Percentiles rank a stretch among this genome's conserved stretches.
These are phyloP conservation scores for Pandemis corylana DNA, from an alignment of 2,888 invertebrate genomes.

Conservation along the genomic window DNA sequence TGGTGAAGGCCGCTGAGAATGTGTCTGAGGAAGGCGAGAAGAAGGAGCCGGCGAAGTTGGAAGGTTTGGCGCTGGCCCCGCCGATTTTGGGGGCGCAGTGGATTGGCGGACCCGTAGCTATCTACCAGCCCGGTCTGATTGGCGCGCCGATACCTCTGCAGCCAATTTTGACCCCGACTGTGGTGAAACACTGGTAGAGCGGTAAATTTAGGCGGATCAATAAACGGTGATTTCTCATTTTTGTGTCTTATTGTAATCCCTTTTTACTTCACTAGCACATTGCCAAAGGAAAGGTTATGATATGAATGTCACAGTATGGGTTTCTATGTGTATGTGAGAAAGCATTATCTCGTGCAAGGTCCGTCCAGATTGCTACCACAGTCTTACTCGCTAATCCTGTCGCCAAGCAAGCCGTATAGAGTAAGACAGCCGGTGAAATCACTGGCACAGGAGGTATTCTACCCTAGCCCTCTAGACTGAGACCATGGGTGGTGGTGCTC, in stretches of 20 bases:
- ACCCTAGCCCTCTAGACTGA: too few relatives aligned
- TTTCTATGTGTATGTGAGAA: too few relatives aligned
- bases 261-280: background rate
- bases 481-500: too few relatives aligned
- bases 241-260: constrained; percentile 14
- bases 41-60: constrained; percentile 49
- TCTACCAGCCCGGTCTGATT: constrained; percentile 45
- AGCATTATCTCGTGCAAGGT: too few relatives aligned
- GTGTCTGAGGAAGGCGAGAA: constrained; percentile 43
- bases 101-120: constrained; percentile 38
- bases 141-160: constrained; percentile 40
- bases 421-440: too few relatives aligned
- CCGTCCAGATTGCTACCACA: too few relatives aligned
- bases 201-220: constrained; percentile 24
- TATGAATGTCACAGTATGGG: too few relatives aligned
- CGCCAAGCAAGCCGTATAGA: too few relatives aligned
- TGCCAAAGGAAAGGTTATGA: too few relatives aligned
- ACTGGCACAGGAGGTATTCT: too few relatives aligned
- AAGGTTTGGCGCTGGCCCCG: constrained; percentile 19
- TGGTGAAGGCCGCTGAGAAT: constrained; percentile 48
- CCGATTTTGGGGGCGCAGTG: constrained; percentile 43
- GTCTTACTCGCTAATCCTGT: too few relatives aligned
- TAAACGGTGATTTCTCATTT: constrained; percentile 42
- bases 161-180: constrained; percentile 35
- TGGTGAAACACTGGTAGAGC: constrained; percentile 44